These are phyloP conservation scores for Operophtera brumata DNA, from an alignment of 2,888 invertebrate genomes.

Conservation along the genomic window DNA sequence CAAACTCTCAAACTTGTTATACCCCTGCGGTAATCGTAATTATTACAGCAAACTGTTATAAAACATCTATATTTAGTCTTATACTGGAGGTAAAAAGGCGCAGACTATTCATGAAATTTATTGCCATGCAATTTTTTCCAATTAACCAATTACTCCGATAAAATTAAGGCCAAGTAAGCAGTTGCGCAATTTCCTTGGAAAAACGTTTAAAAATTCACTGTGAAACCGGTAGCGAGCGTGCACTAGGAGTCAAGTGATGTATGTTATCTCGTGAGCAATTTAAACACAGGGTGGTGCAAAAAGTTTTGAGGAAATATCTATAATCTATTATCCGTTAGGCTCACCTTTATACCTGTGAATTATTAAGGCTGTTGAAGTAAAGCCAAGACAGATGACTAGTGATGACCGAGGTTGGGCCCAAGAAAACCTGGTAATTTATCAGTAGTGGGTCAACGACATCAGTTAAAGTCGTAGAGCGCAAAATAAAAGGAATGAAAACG, in stretches of 20 bases:
- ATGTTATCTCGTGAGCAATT: neutral
- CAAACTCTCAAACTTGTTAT: too few species aligned
- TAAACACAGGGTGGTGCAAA: neutral
- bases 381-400: too few species aligned
- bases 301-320: neutral
- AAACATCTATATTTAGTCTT: neutral
- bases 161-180: neutral
- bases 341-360: too few species aligned
- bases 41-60: too few species aligned
- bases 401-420: too few species aligned
- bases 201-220: neutral
- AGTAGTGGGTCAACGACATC: too few species aligned
- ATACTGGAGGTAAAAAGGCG: neutral
- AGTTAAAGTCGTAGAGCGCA: too few species aligned
- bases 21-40: too few species aligned
- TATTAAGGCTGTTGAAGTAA: too few species aligned
- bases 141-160: too few species aligned
- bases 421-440: too few species aligned
- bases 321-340: neutral
- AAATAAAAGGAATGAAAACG: too few species aligned
- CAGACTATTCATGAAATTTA: neutral
- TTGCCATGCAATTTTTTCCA: neutral
- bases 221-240: neutral
- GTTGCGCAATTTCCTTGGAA: neutral
- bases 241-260: neutral